Percentiles rank a stretch among this genome's conserved stretches.
These are phyloP conservation scores for Lepidurus packardi DNA, from an alignment of 1,140 invertebrate genomes.

Conservation along the genomic window DNA sequence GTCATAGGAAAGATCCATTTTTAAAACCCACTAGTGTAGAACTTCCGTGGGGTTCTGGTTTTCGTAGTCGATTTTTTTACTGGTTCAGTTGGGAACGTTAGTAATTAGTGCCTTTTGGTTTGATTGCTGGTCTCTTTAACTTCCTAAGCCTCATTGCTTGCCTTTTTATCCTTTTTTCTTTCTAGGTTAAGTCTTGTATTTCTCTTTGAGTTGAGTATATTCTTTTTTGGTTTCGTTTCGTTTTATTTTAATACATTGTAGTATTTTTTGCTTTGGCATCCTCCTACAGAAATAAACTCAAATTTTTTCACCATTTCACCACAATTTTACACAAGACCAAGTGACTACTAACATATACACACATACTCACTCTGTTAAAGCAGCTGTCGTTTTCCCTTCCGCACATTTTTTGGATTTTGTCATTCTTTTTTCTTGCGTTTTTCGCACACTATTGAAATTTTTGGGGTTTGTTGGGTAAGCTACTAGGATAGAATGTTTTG, in stretches of 20 bases:
- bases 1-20: neutral
- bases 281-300: neutral
- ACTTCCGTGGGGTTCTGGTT: neutral
- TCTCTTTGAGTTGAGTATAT: neutral
- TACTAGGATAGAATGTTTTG: neutral
- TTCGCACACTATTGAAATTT: neutral
- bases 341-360: neutral
- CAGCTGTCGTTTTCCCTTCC: neutral
- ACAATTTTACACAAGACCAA: neutral
- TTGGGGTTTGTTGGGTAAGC: neutral
- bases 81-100: constrained; percentile 6
- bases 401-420: neutral
- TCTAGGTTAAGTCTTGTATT: neutral
- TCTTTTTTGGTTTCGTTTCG: neutral
- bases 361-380: neutral
- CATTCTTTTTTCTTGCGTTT: neutral
- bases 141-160: neutral
- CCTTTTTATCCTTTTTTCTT: neutral
- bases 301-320: neutral
- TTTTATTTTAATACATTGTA: neutral
- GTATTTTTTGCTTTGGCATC: neutral
- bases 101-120: constrained; percentile 3
- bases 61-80: neutral
- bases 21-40: constrained; percentile 15
- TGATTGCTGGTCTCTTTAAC: constrained; percentile 10